These are phyloP conservation scores for Dinocampus coccinellae DNA, from an alignment of 2,888 invertebrate species.

Conservation along the genomic window DNA sequence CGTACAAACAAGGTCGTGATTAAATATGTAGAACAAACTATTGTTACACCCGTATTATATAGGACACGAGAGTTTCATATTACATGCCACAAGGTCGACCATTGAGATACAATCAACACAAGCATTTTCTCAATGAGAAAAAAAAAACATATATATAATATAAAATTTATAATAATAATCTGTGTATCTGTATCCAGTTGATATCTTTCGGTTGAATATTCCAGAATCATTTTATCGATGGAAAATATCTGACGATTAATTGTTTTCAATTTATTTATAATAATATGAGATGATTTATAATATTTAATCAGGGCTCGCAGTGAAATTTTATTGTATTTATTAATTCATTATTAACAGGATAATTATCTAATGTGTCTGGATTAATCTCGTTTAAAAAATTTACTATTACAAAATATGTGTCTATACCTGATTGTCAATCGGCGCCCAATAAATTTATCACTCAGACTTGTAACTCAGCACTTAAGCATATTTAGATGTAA, in stretches of 20 bases:
- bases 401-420: too few relatives aligned
- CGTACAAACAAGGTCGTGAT: neutral
- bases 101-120: conserved; percentile 51
- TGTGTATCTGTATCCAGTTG: neutral
- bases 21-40: neutral
- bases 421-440: too few relatives aligned
- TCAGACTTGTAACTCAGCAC: too few relatives aligned
- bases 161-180: neutral
- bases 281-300: too few relatives aligned
- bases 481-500: too few relatives aligned
- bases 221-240: neutral
- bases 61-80: conserved; percentile 56
- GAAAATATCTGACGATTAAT: neutral
- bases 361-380: too few relatives aligned
- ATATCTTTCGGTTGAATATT: neutral
- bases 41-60: conserved; percentile 53
- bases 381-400: too few relatives aligned
- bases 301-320: too few relatives aligned
- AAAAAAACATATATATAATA: neutral
- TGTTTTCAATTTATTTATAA: neutral
- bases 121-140: neutral
- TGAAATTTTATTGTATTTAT: too few relatives aligned
- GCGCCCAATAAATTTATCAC: too few relatives aligned
- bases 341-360: too few relatives aligned
- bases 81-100: conserved; percentile 57